These are phyloP conservation scores for Drosophila putrida DNA, from an alignment of 2,888 invertebrate species.

Conservation along the genomic window DNA sequence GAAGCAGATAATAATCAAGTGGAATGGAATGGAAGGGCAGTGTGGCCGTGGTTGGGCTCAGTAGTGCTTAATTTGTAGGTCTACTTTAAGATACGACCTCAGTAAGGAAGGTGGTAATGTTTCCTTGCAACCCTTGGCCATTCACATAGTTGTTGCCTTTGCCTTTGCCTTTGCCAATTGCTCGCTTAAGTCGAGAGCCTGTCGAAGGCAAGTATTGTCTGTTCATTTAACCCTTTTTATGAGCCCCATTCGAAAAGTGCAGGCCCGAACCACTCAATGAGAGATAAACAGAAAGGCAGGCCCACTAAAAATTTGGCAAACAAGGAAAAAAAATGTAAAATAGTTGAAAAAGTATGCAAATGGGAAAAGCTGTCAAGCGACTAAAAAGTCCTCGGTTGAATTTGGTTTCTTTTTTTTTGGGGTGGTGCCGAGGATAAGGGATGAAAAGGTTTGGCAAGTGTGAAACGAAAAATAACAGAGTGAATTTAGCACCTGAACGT, in stretches of 20 bases:
- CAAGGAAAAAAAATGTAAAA: conserved; percentile 64
- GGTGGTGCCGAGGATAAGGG: neutral
- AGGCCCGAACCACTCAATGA: conserved; percentile 52
- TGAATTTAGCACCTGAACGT: conserved; percentile 70
- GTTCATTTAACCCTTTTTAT: conserved; percentile 57
- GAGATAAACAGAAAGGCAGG: conserved; percentile 50
- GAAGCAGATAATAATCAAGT: conserved; percentile 33
- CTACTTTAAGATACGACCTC: conserved; percentile 1
- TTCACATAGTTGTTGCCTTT: neutral
- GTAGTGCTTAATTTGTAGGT: conserved; percentile 11
- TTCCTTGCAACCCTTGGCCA: neutral
- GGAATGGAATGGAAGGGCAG: conserved; percentile 3
- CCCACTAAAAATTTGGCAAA: conserved; percentile 25
- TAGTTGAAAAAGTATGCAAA: conserved; percentile 76
- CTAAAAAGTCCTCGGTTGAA: conserved; percentile 36
- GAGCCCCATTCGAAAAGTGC: conserved; percentile 32
- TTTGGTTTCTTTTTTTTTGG: conserved; percentile 14
- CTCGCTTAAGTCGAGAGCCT: conserved; percentile 23
- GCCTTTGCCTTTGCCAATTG: conserved; percentile 43
- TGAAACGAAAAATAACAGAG: conserved; percentile 55
- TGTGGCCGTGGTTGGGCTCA: neutral
- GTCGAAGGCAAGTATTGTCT: conserved; percentile 46
- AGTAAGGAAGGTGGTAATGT: conserved; percentile 1
- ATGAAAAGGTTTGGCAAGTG: conserved; percentile 25
- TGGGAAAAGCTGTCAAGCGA: conserved; percentile 54